Evolutionary conservation across 1,140 invertebrate species (phyloP).

Genomic region (Anastatus disparis): DNA sequence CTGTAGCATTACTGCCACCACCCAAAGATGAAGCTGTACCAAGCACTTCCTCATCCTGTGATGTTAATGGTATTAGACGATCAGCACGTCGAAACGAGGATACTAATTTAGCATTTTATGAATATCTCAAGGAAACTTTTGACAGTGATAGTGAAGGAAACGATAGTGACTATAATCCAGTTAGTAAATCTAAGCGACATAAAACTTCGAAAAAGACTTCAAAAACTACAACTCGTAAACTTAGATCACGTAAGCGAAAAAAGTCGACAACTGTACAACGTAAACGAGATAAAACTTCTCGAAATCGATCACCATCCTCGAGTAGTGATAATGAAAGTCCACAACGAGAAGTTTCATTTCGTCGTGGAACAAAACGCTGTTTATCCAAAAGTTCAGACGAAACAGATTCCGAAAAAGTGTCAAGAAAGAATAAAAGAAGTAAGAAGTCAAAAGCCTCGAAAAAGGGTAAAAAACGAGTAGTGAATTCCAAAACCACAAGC

Average conservation of each 20-base stretch:
- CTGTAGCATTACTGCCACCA: neutral
- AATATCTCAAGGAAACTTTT: slow-evolving; percentile 3
- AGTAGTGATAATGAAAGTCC: slow-evolving; percentile 36
- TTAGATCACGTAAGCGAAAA: slow-evolving; percentile 39
- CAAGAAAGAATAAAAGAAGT: slow-evolving; percentile 24
- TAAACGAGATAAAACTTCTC: neutral
- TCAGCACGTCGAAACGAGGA: slow-evolving; percentile 17
- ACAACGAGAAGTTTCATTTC: neutral
- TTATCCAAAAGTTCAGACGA: slow-evolving; percentile 8
- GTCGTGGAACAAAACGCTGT: slow-evolving; percentile 6
- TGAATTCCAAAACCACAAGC: neutral
- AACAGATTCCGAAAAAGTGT: neutral
- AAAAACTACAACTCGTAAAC: slow-evolving; percentile 16
- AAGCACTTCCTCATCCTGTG: slow-evolving; percentile 21
- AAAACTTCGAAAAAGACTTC: slow-evolving; percentile 41
- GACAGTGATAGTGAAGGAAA: slow-evolving; percentile 42
- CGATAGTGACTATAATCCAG: slow-evolving; percentile 47
- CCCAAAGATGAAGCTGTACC: slow-evolving; percentile 33
- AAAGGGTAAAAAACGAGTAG: slow-evolving; percentile 20
- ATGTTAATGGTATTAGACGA: neutral
- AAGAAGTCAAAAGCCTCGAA: slow-evolving; percentile 30
- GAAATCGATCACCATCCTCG: slow-evolving; percentile 28
- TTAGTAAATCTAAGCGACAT: slow-evolving; percentile 20
- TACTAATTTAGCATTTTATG: neutral
- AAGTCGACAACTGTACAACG: slow-evolving; percentile 33